A percentile compares a stretch with the other conserved stretches of the same genome.
phyloP scores from a whole-genome alignment of 2,113 vertebrate genomes.

The Rhinoderma darwinii region DNA sequence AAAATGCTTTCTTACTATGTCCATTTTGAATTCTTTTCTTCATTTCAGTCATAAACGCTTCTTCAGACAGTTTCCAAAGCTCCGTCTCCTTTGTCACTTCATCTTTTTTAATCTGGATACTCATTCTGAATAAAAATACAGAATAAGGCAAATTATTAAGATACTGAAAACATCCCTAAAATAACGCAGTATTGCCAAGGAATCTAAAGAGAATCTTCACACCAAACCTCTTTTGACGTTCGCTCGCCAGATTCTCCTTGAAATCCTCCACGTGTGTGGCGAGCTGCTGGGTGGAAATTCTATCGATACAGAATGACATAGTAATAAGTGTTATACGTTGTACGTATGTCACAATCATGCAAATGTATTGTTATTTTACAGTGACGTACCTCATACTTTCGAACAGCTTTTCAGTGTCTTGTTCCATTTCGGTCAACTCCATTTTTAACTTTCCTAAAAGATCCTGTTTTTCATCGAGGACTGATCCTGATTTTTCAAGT shows the following conservation, averaged over 20 bases:
- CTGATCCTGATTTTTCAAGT: conserved; percentile 45
- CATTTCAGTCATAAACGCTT: not conserved
- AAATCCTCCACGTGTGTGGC: conserved; percentile 7
- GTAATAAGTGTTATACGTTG: not conserved
- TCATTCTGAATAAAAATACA: conserved; percentile 57
- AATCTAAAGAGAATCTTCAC: not conserved
- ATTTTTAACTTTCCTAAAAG: conserved; percentile 58
- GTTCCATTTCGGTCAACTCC: conserved; percentile 66
- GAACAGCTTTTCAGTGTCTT: conserved; percentile 55
- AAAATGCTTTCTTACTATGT: conserved; percentile 27
- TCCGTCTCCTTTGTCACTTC: conserved; percentile 44
- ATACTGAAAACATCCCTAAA: not conserved
- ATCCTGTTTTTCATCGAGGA: conserved; percentile 64
- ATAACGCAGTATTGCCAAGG: too few species aligned
- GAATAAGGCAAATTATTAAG: not conserved
- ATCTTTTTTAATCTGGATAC: conserved; percentile 62
- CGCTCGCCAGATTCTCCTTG: conserved; percentile 25
- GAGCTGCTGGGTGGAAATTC: conserved; percentile 18
- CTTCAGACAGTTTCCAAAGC: not conserved
- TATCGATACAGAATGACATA: not conserved
- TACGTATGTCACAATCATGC: too few species aligned
- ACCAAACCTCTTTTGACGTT: conserved; percentile 49
- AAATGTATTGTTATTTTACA: not conserved
- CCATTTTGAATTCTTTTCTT: not conserved
- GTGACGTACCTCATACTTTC: conserved; percentile 28